Conservation (phyloP, 2,113 vertebrate genomes). For the Myotis davidii region DNA sequence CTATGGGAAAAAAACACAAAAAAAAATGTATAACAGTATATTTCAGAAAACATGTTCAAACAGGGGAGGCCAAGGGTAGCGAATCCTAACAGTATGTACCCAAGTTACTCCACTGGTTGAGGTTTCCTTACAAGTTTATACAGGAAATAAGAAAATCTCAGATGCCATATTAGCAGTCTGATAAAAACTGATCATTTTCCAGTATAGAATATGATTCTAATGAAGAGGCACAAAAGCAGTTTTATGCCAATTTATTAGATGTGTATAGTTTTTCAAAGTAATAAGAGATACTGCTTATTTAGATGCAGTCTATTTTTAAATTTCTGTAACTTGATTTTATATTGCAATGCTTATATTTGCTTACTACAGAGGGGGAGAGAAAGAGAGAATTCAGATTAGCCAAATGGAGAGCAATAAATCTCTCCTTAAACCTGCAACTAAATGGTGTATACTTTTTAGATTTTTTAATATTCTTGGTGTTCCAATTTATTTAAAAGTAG, state of each 20-base stretch:
- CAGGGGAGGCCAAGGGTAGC: too few species aligned
- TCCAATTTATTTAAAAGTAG: constrained; percentile 33
- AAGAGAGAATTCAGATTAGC: neutral
- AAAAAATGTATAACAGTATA: too few species aligned
- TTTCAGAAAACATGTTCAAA: too few species aligned
- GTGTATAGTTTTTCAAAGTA: neutral
- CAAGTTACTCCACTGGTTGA: neutral
- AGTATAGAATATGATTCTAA: neutral
- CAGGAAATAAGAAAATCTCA: neutral
- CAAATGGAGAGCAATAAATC: neutral
- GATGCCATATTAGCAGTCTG: neutral
- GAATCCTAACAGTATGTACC: too few species aligned
- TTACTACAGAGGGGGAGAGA: neutral
- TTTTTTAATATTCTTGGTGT: neutral
- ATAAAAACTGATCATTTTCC: neutral
- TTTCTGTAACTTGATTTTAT: neutral
- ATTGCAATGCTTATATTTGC: neutral
- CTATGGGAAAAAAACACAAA: too few species aligned
- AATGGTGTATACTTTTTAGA: neutral
- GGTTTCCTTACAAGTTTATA: neutral
- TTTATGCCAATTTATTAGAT: neutral
- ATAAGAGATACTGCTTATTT: neutral
- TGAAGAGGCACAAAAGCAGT: neutral
- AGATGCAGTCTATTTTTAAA: neutral
- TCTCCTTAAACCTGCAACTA: neutral